These are phyloP conservation scores for Brachionus rubens DNA, from an alignment of 1,140 invertebrate genomes.

Conservation along the genomic window DNA sequence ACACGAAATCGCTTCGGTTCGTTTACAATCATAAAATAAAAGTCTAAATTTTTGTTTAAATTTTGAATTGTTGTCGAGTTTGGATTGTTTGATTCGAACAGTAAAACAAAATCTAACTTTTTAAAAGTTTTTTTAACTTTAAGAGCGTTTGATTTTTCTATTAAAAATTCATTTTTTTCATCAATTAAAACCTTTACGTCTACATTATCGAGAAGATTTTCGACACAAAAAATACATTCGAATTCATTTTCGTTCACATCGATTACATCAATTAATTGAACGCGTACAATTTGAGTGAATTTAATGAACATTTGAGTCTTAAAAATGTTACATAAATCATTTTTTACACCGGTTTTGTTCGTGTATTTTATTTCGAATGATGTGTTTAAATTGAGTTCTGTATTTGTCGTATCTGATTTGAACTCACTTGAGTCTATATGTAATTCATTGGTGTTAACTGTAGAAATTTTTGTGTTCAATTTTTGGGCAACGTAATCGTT, in stretches of 20 bases:
- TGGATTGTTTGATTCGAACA: not conserved
- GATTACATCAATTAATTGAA: not conserved
- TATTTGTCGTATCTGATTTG: not conserved
- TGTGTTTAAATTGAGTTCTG: slow-evolving; percentile 3
- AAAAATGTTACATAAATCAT: slow-evolving; percentile 31
- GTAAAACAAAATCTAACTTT: not conserved
- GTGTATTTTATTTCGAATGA: slow-evolving; percentile 41
- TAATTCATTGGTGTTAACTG: not conserved
- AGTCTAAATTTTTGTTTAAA: not conserved
- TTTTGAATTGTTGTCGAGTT: not conserved
- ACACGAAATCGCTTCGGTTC: not conserved
- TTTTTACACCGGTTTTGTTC: slow-evolving; percentile 2
- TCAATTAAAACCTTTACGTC: not conserved
- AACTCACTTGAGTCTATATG: not conserved
- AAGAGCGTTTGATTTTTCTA: not conserved
- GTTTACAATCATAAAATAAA: not conserved
- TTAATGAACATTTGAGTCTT: not conserved
- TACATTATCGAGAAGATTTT: not conserved
- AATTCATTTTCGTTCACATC: not conserved
- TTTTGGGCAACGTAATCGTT: not conserved
- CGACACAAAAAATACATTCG: not conserved
- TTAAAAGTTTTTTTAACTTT: not conserved
- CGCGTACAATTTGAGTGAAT: not conserved
- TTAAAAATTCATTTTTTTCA: not conserved
- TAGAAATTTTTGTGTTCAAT: not conserved